phyloP scores from a whole-genome alignment of 1,140 invertebrate genomes.

The Trachymyrmex cornetzi region DNA sequence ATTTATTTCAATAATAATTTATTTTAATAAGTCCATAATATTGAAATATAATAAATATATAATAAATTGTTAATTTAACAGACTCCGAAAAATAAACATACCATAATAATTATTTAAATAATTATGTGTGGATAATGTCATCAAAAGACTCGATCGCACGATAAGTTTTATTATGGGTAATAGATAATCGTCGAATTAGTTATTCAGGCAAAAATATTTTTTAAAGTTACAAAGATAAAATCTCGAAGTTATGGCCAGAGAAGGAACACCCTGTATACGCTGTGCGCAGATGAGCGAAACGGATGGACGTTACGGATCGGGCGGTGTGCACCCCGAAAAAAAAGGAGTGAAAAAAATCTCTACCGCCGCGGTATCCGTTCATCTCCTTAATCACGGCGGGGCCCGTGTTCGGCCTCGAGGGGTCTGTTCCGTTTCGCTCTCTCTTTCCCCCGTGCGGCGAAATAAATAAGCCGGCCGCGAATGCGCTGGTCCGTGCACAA shows the following conservation, averaged over 20 bases:
- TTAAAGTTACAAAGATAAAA: neutral
- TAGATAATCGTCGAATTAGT: neutral
- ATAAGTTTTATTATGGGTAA: neutral
- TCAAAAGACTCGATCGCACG: neutral
- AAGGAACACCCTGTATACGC: constrained; percentile 41
- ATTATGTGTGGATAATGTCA: neutral
- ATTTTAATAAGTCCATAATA: too few species aligned
- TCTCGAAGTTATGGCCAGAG: constrained; percentile 1
- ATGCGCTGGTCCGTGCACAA: constrained; percentile 69
- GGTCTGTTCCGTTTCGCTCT: constrained; percentile 19
- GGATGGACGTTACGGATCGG: constrained; percentile 56
- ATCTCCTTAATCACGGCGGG: constrained; percentile 75
- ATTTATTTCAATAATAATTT: too few species aligned
- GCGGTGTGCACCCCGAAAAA: constrained; percentile 32
- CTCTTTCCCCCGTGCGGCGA: constrained; percentile 33
- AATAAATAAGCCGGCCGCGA: constrained; percentile 74
- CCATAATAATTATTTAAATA: constrained; percentile 11
- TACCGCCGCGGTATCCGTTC: constrained; percentile 69
- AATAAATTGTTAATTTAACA: too few species aligned
- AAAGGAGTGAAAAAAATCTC: constrained; percentile 48
- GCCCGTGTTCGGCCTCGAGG: constrained; percentile 65
- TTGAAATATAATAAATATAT: too few species aligned
- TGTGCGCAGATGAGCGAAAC: constrained; percentile 60
- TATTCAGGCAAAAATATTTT: neutral
- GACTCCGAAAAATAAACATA: too few species aligned